Evolutionary conservation across 2,888 invertebrate genomes (phyloP), one percentile per base, ranked within the genome.

Genomic region (Harpagoxenus sublaevis): DNA sequence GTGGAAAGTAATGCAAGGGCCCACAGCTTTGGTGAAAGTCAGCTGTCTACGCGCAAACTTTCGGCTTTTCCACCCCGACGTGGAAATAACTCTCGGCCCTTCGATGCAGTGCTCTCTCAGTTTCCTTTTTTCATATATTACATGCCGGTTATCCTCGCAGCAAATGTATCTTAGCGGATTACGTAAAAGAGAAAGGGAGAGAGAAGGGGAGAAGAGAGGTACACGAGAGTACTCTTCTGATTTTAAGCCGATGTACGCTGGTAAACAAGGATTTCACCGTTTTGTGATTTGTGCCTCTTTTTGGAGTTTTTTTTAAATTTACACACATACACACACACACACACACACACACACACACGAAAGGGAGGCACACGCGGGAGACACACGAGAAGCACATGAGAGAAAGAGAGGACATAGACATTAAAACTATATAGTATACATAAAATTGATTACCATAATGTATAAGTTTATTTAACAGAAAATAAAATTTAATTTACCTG

Each of bases 1-100:
- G 87, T 87, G 85, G 66, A 86, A 79, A 57, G 23, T 83, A 73
- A 86, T 84, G 71, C 81, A 83, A 74, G 82, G 74, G 28, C 35
- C 35, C 23, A 57, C 42, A 77, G 35, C 45, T 65, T 48, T 57
- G 45, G 15, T 23, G 42, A 68, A 77, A 78, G 51, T 83, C 31
- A 62, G 70, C 57, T 83, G 78, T 70, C 78, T 75, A 31, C 28
- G 35, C 10, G 18, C 28, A 1, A 63, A 78, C 62, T 74, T 65
- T 74, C 73, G 65, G 5, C 31, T 68, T 68, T 68, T 68, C 31
- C 31, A 68, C 31, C 10, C 48, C 3, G 45, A 66, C 15, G 48
- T 48, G 48, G 8, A 68, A 48, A 68, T 68, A 63, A 81, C 53
- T 78, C 51, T 70, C 70, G 73, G 55, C 60, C 42, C 18, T 63